phyloP scores from a whole-genome alignment of 1,140 invertebrate species.

The Zaprionus davidi region DNA sequence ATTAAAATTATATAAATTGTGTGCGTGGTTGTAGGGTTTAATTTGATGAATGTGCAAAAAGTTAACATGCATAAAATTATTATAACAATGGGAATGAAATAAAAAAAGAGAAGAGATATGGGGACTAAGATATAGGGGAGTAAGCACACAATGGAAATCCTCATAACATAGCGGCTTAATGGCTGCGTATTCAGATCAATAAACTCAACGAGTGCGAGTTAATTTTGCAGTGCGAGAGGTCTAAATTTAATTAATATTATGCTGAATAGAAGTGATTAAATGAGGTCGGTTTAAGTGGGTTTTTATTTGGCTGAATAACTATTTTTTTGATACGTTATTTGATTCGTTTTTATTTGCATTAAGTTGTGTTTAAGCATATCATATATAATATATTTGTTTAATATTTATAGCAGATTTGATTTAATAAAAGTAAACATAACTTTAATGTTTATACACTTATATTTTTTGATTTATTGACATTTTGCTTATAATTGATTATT shows the following conservation, averaged over 20 bases:
- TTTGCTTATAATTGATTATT: too few species aligned
- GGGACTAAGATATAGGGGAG: too few species aligned
- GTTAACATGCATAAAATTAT: conserved; percentile 42
- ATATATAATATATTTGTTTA: neutral
- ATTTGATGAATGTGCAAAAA: conserved; percentile 49
- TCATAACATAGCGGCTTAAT: neutral
- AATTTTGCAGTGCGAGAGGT: neutral
- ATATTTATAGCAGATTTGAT: neutral
- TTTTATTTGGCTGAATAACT: conserved; percentile 1
- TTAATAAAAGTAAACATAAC: too few species aligned
- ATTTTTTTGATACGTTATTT: neutral
- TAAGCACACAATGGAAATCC: neutral
- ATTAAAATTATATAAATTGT: conserved; percentile 60
- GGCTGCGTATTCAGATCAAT: neutral
- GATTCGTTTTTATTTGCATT: neutral
- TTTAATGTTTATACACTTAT: neutral
- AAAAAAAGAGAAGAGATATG: neutral
- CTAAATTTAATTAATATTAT: conserved; percentile 37
- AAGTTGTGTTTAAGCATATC: neutral
- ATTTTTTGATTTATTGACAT: neutral
- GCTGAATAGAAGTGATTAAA: conserved; percentile 27
- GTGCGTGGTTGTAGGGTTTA: conserved; percentile 27
- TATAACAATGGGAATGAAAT: conserved; percentile 20
- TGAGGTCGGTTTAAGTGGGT: conserved; percentile 16
- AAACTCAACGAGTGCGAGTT: neutral